Evolutionary conservation across 1,140 invertebrate species (phyloP).

Genomic region (Habropoda laboriosa): DNA sequence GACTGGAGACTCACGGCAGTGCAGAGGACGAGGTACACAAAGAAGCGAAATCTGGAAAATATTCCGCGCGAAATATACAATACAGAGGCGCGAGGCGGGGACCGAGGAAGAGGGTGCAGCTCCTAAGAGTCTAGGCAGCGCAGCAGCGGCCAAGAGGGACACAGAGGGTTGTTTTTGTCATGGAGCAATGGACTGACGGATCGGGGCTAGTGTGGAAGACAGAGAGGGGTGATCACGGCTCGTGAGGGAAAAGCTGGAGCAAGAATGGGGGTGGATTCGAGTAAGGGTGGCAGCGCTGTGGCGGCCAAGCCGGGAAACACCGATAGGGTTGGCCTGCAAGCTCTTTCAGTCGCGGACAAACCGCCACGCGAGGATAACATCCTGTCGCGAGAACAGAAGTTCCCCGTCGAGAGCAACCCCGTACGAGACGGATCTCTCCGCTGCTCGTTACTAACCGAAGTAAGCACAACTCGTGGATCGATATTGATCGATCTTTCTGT

Average conservation of each 20-base stretch:
- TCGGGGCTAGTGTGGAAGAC: conserved; percentile 7
- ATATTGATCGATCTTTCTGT: background rate
- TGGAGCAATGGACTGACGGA: conserved; percentile 31
- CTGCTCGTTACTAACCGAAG: background rate
- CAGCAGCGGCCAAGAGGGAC: conserved; percentile 11
- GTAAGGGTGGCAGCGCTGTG: conserved; percentile 66
- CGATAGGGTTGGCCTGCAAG: conserved; percentile 69
- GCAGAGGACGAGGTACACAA: too few relatives aligned
- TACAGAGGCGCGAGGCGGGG: conserved; percentile 39
- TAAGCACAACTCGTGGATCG: background rate
- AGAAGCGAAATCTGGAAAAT: background rate
- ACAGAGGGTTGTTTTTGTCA: conserved; percentile 42
- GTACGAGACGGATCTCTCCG: too few relatives aligned
- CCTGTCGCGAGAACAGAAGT: conserved; percentile 40
- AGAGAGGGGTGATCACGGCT: background rate
- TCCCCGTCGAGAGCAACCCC: background rate
- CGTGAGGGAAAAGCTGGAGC: conserved; percentile 13
- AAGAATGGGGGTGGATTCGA: conserved; percentile 48
- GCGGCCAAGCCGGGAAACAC: conserved; percentile 70
- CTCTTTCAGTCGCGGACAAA: conserved; percentile 71
- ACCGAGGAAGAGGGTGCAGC: conserved; percentile 32
- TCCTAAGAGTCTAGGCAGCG: conserved; percentile 27
- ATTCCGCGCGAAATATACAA: conserved; percentile 5
- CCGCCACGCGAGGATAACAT: conserved; percentile 69
- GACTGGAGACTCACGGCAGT: too few relatives aligned